Conservation (phyloP, 2,797 vertebrate species). For the Hemitrygon akajei region DNA sequence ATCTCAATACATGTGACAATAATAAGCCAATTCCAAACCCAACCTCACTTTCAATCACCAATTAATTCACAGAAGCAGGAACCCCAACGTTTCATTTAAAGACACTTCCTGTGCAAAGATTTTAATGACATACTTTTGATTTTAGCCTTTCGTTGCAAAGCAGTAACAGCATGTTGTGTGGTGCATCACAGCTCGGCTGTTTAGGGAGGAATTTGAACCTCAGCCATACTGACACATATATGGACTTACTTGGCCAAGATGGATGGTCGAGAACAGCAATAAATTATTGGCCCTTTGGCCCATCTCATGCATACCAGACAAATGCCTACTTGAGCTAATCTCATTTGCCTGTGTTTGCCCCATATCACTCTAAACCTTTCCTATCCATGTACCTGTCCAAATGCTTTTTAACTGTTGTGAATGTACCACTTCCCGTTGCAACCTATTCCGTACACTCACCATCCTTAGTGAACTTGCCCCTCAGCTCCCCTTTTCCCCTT, state of each 20-base stretch:
- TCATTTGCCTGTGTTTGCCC: too few species aligned
- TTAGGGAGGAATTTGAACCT: not conserved
- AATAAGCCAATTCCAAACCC: too few species aligned
- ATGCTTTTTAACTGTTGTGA: too few species aligned
- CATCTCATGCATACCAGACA: too few species aligned
- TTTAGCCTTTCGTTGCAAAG: not conserved
- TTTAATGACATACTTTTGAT: not conserved
- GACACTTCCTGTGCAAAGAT: not conserved
- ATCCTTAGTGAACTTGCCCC: too few species aligned
- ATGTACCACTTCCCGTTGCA: too few species aligned
- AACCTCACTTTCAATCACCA: not conserved
- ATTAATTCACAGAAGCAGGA: slow-evolving; percentile 12
- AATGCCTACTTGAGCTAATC: too few species aligned
- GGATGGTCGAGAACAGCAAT: not conserved
- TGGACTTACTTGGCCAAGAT: not conserved
- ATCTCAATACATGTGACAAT: too few species aligned
- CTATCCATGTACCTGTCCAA: too few species aligned
- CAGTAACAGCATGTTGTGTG: not conserved
- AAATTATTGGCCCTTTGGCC: too few species aligned
- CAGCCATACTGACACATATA: not conserved
- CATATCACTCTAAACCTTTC: too few species aligned
- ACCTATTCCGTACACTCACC: too few species aligned
- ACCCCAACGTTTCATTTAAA: not conserved
- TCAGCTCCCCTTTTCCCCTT: not conserved
- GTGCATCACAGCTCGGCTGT: not conserved